Percentiles rank a stretch among this genome's conserved stretches.
phyloP scores from a whole-genome alignment of 2,888 invertebrate species.

The Hydroisotoma schaefferi region DNA sequence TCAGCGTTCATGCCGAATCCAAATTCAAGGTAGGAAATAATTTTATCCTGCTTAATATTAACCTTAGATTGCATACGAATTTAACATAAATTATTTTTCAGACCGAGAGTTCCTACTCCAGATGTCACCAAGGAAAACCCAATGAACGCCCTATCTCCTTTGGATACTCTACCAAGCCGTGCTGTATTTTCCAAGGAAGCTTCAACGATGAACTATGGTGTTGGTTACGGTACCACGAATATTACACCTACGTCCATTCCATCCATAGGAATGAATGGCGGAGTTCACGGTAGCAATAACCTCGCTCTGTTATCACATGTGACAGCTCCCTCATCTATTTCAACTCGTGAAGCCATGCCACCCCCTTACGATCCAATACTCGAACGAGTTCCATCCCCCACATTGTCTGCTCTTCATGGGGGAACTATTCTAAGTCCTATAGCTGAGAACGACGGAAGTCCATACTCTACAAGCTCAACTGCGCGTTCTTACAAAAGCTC shows the following conservation, averaged over 20 bases:
- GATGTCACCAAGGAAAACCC: constrained; percentile 73
- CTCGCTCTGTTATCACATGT: not conserved
- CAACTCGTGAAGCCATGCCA: constrained; percentile 8
- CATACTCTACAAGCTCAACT: constrained; percentile 57
- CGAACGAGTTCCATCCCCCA: constrained; percentile 9
- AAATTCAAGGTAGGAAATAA: constrained; percentile 12
- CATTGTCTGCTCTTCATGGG: constrained; percentile 18
- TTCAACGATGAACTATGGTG: not conserved
- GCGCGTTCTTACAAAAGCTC: constrained; percentile 31
- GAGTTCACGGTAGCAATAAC: not conserved
- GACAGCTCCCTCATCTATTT: not conserved
- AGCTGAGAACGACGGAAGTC: constrained; percentile 74
- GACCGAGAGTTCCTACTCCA: constrained; percentile 85
- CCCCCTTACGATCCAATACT: constrained; percentile 15
- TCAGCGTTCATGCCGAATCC: constrained; percentile 28
- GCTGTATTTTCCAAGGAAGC: constrained; percentile 8
- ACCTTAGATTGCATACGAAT: not conserved
- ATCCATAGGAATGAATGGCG: not conserved
- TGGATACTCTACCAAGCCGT: constrained; percentile 5
- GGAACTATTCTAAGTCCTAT: constrained; percentile 30
- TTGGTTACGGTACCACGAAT: constrained; percentile 16
- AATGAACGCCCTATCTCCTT: constrained; percentile 7
- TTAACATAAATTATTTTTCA: constrained; percentile 6
- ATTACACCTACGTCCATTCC: not conserved
- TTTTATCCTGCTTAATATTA: not conserved